These are phyloP conservation scores for Neosalanx taihuensis DNA, from an alignment of 2,797 vertebrate genomes.

Conservation along the genomic window DNA sequence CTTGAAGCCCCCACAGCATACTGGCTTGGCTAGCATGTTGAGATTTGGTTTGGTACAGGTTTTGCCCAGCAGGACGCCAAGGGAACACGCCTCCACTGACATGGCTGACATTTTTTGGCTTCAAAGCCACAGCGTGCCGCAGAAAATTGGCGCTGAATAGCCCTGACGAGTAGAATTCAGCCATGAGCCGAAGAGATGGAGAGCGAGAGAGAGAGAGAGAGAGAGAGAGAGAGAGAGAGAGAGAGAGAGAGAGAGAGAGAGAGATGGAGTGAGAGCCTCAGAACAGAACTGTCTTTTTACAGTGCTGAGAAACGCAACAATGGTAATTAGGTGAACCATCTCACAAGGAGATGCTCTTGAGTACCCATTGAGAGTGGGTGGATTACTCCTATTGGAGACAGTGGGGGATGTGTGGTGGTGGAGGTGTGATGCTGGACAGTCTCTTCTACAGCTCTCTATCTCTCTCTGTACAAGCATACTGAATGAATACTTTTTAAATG, in stretches of 20 bases:
- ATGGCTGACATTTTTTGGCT: constrained; percentile 15
- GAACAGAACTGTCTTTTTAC: constrained; percentile 20
- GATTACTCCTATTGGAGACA: constrained; percentile 20
- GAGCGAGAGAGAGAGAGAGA: no score
- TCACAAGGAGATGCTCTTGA: constrained; percentile 25
- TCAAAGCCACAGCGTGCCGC: constrained; percentile 1
- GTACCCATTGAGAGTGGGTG: constrained; percentile 29
- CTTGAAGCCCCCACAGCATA: constrained; percentile 1
- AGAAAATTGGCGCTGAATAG: constrained; percentile 26
- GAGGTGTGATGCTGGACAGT: constrained; percentile 8
- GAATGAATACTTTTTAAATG: background rate
- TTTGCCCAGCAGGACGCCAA: constrained; percentile 22
- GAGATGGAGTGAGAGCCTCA: constrained; percentile 5
- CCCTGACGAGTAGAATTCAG: constrained; percentile 15
- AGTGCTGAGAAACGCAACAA: constrained; percentile 23
- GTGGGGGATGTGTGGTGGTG: background rate
- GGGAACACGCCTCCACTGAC: constrained; percentile 18
- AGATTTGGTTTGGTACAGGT: constrained; percentile 36
- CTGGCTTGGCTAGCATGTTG: constrained; percentile 29
- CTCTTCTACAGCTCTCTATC: constrained; percentile 10
- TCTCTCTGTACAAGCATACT: constrained; percentile 9
- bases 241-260: no score
- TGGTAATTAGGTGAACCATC: constrained; percentile 32
- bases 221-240: no score
- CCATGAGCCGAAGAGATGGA: background rate